Evolutionary conservation across 2,888 invertebrate species (phyloP).

Genomic region (Dryococelus australis): DNA sequence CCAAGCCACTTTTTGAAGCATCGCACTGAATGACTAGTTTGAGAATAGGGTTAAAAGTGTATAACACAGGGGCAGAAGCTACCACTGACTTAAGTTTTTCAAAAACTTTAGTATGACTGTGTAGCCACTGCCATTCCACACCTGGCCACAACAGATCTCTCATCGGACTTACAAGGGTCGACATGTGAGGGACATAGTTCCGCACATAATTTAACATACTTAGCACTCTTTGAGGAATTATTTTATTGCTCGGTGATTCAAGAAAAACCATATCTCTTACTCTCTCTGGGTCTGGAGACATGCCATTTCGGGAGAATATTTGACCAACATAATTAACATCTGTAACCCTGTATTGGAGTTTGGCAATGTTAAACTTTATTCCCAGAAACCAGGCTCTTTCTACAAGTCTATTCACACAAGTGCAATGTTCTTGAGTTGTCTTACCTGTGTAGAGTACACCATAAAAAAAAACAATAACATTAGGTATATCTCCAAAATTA

Average conservation of each 20-base stretch:
- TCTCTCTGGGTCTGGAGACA: not conserved
- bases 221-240: no score
- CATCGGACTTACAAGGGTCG: not conserved
- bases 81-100: not conserved
- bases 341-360: not conserved
- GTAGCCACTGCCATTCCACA: not conserved
- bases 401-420: not conserved
- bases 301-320: not conserved
- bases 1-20: no score
- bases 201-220: not conserved
- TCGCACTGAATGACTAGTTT: no score
- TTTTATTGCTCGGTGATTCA: no score
- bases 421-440: not conserved
- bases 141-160: not conserved
- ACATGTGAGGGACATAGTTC: not conserved
- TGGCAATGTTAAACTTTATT: not conserved
- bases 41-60: no score
- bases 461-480: not conserved
- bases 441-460: not conserved
- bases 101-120: not conserved
- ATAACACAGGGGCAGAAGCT: not conserved
- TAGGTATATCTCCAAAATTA: not conserved
- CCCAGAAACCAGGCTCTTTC: not conserved
- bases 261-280: not conserved
- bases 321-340: not conserved